A percentile compares a stretch with the other conserved stretches of the same genome.
phyloP scores from a whole-genome alignment of 2,888 invertebrate species.

The Steinernema scapterisci region DNA sequence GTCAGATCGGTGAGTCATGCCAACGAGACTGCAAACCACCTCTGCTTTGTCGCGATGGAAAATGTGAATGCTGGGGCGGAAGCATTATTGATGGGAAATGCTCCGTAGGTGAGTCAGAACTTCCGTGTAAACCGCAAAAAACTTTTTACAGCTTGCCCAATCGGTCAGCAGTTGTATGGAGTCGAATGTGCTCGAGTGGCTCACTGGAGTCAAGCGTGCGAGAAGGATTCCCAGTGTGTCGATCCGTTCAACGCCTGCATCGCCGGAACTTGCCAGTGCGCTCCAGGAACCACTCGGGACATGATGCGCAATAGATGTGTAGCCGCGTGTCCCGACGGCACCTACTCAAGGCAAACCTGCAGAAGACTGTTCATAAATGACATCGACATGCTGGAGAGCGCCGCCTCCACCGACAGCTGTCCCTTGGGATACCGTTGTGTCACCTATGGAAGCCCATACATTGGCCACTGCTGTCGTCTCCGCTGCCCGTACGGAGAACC shows the following conservation, averaged over 20 bases:
- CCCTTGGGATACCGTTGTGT: conserved; percentile 60
- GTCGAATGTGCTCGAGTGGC: conserved; percentile 64
- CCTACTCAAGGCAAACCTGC: conserved; percentile 64
- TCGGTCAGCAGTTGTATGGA: conserved; percentile 65
- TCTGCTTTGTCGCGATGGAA: conserved; percentile 65
- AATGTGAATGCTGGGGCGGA: conserved; percentile 67
- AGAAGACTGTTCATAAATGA: conserved; percentile 66
- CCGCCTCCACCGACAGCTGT: conserved; percentile 63
- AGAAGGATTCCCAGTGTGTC: conserved; percentile 62
- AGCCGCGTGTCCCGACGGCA: conserved; percentile 67
- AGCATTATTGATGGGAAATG: conserved; percentile 64
- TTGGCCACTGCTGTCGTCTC: conserved; percentile 67
- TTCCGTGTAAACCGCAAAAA: neutral
- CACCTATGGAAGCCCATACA: conserved; percentile 67
- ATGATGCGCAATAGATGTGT: conserved; percentile 58
- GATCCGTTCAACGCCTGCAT: conserved; percentile 65
- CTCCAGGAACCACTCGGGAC: conserved; percentile 63
- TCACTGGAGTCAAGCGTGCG: conserved; percentile 62
- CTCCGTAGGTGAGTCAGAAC: conserved; percentile 59
- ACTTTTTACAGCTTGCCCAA: conserved; percentile 59
- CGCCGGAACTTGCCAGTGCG: conserved; percentile 63
- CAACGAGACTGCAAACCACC: conserved; percentile 67
- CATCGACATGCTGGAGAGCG: conserved; percentile 65
- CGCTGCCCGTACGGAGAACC: conserved; percentile 67
- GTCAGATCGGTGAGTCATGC: conserved; percentile 64